Percentiles rank a stretch among this genome's conserved stretches.
Evolutionary conservation across 2,797 vertebrate genomes (phyloP).

Genomic region (Acipenser transmontanus): DNA sequence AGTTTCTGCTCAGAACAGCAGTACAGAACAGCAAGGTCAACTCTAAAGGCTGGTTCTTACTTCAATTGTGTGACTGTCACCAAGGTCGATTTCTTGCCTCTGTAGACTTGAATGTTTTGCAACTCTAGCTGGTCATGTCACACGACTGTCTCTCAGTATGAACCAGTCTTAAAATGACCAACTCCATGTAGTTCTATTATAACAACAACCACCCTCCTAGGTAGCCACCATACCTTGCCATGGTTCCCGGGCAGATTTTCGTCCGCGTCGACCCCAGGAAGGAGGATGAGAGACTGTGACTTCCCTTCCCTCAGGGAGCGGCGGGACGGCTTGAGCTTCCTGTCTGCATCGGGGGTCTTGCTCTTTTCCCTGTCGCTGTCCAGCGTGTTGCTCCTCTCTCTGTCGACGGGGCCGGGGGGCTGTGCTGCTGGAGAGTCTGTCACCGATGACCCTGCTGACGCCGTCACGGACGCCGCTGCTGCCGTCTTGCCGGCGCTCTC

Average conservation of each 20-base stretch:
- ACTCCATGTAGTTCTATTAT: no score
- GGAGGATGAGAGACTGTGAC: slow-evolving; percentile 87
- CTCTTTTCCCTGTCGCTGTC: slow-evolving; percentile 45
- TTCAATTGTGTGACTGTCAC: no score
- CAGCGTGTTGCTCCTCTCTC: slow-evolving; percentile 47
- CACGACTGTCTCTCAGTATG: no score
- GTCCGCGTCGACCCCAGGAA: slow-evolving; percentile 72
- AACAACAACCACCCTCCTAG: no score
- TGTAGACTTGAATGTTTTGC: no score
- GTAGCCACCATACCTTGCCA: slow-evolving; percentile 60
- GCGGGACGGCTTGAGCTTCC: slow-evolving; percentile 67
- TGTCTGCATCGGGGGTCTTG: slow-evolving; percentile 64
- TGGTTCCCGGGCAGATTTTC: slow-evolving; percentile 57
- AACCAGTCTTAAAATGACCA: no score
- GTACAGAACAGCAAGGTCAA: no score
- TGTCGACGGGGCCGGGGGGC: slow-evolving; percentile 25
- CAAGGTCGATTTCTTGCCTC: no score
- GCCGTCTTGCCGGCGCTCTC: slow-evolving; percentile 38
- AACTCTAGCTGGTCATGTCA: no score
- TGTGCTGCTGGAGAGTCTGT: no score
- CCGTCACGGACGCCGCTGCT: slow-evolving; percentile 14
- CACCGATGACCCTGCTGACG: slow-evolving; percentile 16
- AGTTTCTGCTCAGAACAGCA: no score
- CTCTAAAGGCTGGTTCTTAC: no score
- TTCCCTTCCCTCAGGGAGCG: slow-evolving; percentile 83